Evolutionary conservation across 2,888 invertebrate genomes (phyloP), one percentile per base, ranked within the genome.

Genomic region (Drosophila subquinaria): DNA sequence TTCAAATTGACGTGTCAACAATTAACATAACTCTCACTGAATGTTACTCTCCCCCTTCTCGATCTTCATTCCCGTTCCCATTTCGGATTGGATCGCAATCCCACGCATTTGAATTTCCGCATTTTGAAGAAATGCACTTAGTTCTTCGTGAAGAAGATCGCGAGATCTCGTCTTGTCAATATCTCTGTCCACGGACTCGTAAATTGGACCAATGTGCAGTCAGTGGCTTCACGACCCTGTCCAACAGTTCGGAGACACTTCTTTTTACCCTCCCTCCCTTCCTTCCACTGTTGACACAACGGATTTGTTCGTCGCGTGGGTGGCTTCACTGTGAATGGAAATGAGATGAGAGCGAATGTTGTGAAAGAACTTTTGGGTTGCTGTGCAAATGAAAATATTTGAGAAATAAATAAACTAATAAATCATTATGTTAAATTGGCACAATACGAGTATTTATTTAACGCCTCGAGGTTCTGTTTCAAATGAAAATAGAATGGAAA

Each of bases 1-100:
- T 91, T 91, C 91, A 91, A 90, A 90, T 80, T 89, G 91, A 91
- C 91, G 88, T 73, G 70, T 55, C 80, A 73, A 85, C 88, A 90
- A 91, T 91, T 91, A 90, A 87, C 86, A 88, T 90, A 89, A 89
- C 82, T 89, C 86, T 85, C 62, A 38, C 11, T 67, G 33, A 35
- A 66, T 61, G 23, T 50, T 33, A 40, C 15, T 36, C 15, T 36
- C 15, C 45, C 27, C 35, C 10, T n/a, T 17, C 15, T 47, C 50
- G 38, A 9, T 20, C 1, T 10, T 4, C 20, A 8, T 1, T 11
- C 11, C 43, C 11, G 2, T 40, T 15, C n/a, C 40, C 52, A 55
- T 1, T 4, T 47, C 45, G 45, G 27, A 63, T 57, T 48, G 27
- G 45, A n/a, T 20, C 36, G 50, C 13, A 50, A 3, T 55, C 89